Base-by-base conservation (phyloP, 2,888 invertebrate species). In the Subacronicta megacephala region DNA sequence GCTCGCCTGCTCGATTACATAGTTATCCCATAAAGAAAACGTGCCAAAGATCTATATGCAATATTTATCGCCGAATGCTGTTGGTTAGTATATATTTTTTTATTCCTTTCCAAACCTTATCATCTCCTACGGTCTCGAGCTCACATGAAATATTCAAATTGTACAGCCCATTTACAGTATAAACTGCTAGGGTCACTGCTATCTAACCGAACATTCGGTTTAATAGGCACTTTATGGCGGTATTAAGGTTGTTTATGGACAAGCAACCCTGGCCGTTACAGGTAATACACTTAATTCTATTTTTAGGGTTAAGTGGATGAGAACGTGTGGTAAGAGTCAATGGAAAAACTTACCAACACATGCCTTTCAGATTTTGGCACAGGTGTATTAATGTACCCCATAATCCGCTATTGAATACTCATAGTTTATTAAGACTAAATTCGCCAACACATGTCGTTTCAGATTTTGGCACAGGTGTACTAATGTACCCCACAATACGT, bases 241-340 rank as follows among this genome's bases (percentile, higher is more conserved):
- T 62, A 69, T 76, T 74, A 72, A 63, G 61, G 49, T 74, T 77
- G 76, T 79, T 76, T 75, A 79, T 71, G n/a, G n/a, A n/a, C n/a
- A n/a, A 40, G 58, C 56, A 33, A 37, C 56, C 67, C 60, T 62
- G 69, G 52, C 42, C 29, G 18, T 41, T 43, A 35, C 42, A 64
- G 52, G 66, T 72, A 57, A n/a, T 44, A 38, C 17, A 47, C 49
- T 38, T 41, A 55, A 75, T 57, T 59, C 13, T 5, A 54, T 54
- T 65, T 62, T 65, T 57, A 43, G 45, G 44, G 7, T 31, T 17
- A 49, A 26, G 12, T 37, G n/a, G 3, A 40, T 26, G 6, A 36
- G 23, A 4, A 15, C 3, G 9, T 18, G 12, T n/a, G 9, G 16
- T 13, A 20, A 31, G 2, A 5, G n/a, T 10, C 43, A 40, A 44